Percentiles rank a stretch among this genome's conserved stretches.
Evolutionary conservation across 35 echinoderm and acorn worm genomes (phyloP).

Genomic region (Strongylocentrotus purpuratus): DNA sequence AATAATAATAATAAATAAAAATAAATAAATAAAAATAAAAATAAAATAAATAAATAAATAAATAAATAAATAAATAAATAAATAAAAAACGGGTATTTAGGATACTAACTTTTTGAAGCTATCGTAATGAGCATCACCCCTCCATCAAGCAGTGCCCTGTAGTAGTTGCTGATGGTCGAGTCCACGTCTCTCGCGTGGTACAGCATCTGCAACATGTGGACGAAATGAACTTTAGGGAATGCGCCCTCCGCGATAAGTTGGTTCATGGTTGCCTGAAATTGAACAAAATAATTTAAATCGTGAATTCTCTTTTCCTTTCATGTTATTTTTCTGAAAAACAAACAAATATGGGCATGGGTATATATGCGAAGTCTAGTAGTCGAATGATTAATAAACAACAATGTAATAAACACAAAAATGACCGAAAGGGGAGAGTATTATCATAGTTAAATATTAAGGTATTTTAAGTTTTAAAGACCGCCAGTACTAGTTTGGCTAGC

Average conservation of each 20-base stretch:
- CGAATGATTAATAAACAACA: no score
- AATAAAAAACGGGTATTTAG: not conserved
- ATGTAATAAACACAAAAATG: no score
- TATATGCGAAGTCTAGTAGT: no score
- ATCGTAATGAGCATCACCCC: conserved; percentile 79
- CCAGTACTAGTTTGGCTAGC: no score
- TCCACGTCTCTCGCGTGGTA: conserved; percentile 84
- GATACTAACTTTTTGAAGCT: conserved; percentile 76
- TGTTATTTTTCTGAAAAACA: not conserved
- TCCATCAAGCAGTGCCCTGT: conserved; percentile 51
- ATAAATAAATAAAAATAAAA: no score
- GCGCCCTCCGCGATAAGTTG: not conserved
- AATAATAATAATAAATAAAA: no score
- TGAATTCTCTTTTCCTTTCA: not conserved
- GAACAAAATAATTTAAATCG: not conserved
- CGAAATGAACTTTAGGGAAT: conserved; percentile 54
- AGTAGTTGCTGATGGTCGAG: conserved; percentile 68
- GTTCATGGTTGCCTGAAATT: conserved; percentile 26
- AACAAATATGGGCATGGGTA: not conserved
- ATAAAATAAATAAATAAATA: no score
- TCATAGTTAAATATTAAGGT: no score
- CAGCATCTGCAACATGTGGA: conserved; percentile 92
- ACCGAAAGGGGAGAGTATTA: no score
- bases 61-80: no score
- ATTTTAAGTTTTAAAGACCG: no score